Base-by-base conservation (phyloP, 2,113 vertebrate species). In the Leuciscus idus region DNA sequence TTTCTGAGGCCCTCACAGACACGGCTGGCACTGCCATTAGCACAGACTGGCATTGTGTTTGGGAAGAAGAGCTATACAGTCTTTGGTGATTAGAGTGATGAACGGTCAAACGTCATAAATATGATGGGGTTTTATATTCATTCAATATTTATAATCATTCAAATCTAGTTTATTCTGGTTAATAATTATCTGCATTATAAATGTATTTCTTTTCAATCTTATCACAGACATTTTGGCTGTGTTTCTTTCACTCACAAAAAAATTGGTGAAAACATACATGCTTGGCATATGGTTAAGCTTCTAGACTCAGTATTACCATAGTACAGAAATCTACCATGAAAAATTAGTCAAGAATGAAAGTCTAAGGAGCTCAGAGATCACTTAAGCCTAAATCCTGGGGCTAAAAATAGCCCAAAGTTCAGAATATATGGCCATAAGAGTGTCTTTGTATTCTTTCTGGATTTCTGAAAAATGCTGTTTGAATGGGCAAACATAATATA, bases 21-120 rank as follows among this genome's bases (percentile, higher is more conserved):
- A 89, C 91, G 91, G 91, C 83, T 94, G 93, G 94, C 94, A 94
- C 91, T 93, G 89, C 92, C 93, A 95, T 94, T 95, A 95, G 89
- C 92, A 93, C 91, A 91, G 87, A 80, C 83, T 92, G 91, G 92
- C 91, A 94, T 92, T 92, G 92, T 93, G 92, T 93, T 87, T 28
- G 59, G 91, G 92, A 85, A 84, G 91, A 92, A 89, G 91, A 90
- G 91, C 85, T 88, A 88, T 89, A 89, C 90, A 89, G 89, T 91
- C 91, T 87, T 83, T 90, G 87, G 91, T 94, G 92, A 95, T 93
- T 94, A 94, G 93, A 92, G 92, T 92, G 91, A 92, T 89, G 90
- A 93, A 91, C 89, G 88, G 91, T 74, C 81, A 55, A 55, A 55
- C 64, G 39, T 43, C 77, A 21, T 28, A 52, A 33, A 52, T 30